Conservation (phyloP, 2,888 invertebrate genomes). For the Anodontia alba region DNA sequence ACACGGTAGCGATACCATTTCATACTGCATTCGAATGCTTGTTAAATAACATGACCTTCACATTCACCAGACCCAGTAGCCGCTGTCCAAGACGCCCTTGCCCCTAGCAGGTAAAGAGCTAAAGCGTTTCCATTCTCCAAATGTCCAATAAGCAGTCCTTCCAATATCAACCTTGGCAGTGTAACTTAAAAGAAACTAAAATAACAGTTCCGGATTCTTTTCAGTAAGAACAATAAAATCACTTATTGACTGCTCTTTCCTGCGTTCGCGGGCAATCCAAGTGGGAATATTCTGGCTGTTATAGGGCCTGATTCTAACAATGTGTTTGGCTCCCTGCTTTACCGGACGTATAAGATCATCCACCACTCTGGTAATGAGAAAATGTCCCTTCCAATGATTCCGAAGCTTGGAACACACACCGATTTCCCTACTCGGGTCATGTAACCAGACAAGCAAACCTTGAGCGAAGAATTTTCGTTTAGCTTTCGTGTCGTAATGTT, state of each 20-base stretch:
- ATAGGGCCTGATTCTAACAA: neutral
- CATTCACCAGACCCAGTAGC: neutral
- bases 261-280: neutral
- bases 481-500: too few relatives aligned
- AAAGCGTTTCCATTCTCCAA: neutral
- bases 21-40: neutral
- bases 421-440: neutral
- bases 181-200: neutral
- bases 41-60: neutral
- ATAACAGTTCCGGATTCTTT: neutral
- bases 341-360: neutral
- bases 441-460: too few relatives aligned
- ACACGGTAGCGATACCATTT: neutral
- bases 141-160: neutral
- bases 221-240: neutral
- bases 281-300: neutral
- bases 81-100: neutral
- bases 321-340: neutral
- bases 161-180: neutral
- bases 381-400: neutral
- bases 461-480: too few relatives aligned
- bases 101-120: neutral
- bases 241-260: neutral
- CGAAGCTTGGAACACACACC: neutral
- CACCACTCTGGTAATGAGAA: neutral